These are phyloP conservation scores for Lophius americanus DNA, from an alignment of 2,797 vertebrate genomes.

Conservation along the genomic window DNA sequence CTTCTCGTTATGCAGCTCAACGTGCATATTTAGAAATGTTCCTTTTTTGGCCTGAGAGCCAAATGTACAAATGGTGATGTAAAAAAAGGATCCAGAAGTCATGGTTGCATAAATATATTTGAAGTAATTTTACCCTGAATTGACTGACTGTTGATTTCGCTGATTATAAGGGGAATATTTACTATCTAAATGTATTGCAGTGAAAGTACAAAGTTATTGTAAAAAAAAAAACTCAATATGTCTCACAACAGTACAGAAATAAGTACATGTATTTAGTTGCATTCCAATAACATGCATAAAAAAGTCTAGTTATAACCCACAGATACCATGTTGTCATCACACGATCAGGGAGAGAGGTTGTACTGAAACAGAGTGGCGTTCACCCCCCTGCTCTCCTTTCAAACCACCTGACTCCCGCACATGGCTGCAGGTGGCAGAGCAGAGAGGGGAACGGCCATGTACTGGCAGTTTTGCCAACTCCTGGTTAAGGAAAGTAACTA, in stretches of 20 bases:
- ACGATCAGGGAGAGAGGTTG: slow-evolving; percentile 38
- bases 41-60: background rate
- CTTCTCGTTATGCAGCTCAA: background rate
- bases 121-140: no score
- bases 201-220: no score
- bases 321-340: slow-evolving; percentile 14
- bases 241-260: no score
- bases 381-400: slow-evolving; percentile 22
- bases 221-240: no score
- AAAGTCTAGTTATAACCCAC: slow-evolving; percentile 22
- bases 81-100: background rate
- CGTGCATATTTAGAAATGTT: slow-evolving; percentile 10
- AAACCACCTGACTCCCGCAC: slow-evolving; percentile 69
- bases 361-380: slow-evolving; percentile 20
- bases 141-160: no score
- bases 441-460: slow-evolving; percentile 62
- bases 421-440: slow-evolving; percentile 54
- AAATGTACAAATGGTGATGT: background rate
- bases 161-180: no score
- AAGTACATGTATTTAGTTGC: no score
- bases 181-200: no score
- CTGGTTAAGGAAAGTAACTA: no score
- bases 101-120: no score
- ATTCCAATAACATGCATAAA: no score
- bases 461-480: slow-evolving; percentile 49